Evolutionary conservation across 1,140 invertebrate species (phyloP).

Genomic region (Phymastichus coffea): DNA sequence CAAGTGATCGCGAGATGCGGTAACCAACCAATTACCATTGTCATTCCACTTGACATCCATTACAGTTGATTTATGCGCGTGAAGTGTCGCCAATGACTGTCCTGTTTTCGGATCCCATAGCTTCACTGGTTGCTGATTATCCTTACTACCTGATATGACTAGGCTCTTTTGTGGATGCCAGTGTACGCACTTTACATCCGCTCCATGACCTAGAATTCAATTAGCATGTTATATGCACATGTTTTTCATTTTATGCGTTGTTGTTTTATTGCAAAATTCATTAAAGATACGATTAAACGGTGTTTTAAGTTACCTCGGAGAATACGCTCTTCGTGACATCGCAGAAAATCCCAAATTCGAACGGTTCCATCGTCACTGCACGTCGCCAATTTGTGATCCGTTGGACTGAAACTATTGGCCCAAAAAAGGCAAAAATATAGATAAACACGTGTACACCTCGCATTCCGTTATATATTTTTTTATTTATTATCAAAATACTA

Average conservation of each 20-base stretch:
- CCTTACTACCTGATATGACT: conserved; percentile 97
- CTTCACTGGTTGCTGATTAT: conserved; percentile 99
- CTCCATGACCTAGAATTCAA: conserved; percentile 81
- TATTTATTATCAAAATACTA: no score
- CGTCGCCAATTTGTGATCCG: conserved; percentile 97
- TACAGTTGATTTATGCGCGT: conserved; percentile 98
- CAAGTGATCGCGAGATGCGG: conserved; percentile 95
- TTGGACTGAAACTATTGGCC: conserved; percentile 91
- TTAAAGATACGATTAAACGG: not conserved
- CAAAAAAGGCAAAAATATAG: conserved; percentile 49
- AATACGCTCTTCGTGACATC: conserved; percentile 94
- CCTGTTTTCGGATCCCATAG: conserved; percentile 98
- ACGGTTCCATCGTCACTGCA: conserved; percentile 99
- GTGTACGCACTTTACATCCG: conserved; percentile 99
- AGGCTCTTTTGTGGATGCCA: conserved; percentile 99
- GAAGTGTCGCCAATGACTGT: conserved; percentile 82
- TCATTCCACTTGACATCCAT: conserved; percentile 99
- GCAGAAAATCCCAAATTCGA: conserved; percentile 97
- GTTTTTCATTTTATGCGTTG: not conserved
- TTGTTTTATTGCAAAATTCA: not conserved
- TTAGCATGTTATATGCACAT: not conserved
- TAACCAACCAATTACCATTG: conserved; percentile 99
- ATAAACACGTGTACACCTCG: no score
- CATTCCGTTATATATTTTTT: no score
- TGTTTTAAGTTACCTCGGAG: conserved; percentile 80